Evolutionary conservation across 2,113 vertebrate genomes (phyloP), one percentile per base, ranked within the genome.

Genomic region (Amphiprion ocellaris): DNA sequence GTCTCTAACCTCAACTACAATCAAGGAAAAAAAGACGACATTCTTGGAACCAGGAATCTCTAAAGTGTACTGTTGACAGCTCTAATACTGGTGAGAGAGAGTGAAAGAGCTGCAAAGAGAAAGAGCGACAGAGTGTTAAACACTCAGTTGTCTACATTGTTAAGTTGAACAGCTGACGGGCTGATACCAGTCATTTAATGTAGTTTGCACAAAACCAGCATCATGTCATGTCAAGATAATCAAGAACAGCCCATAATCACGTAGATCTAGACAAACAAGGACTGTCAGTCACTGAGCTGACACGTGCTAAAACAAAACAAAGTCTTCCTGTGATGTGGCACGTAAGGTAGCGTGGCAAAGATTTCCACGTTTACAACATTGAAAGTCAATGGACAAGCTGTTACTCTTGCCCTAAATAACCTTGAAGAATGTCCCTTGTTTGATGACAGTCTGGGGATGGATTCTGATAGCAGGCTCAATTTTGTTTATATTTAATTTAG

Each of bases 41-140:
- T 77, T 73, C 58, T 82, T 75, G 7, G 55, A 65, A 64, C 15
- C 30, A 67, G 64, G 64, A 76, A 87, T 76, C 56, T 78, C 7
- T 60, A 21, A 68, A 44, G 19, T 54, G 41, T 67, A 19, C 12
- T 70, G 83, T 58, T 61, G 53, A 85, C 70, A 77, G 55, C 68
- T 58, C 54, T 24, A 39, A 64, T 10, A 28, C 17, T n/a, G 19
- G 21, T 30, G 50, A 7, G 21, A 33, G 28, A 49, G 53, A 62
- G 26, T 10, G 28, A 60, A 9, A 50, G 15, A 55, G 63, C 11
- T 12, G 15, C 12, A 44, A 12, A 67, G 47, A 39, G 26, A 30
- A 4, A 50, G 41, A 17, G 10, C 1, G 52, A 37, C 49, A 39
- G 65, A 53, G 4, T 2, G 37, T 60, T 44, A 53, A 12, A 66